Percentiles rank a stretch among this genome's conserved stretches.
Evolutionary conservation across 2,113 vertebrate species (phyloP).

Genomic region (Sinocyclocheilus anshuiensis): DNA sequence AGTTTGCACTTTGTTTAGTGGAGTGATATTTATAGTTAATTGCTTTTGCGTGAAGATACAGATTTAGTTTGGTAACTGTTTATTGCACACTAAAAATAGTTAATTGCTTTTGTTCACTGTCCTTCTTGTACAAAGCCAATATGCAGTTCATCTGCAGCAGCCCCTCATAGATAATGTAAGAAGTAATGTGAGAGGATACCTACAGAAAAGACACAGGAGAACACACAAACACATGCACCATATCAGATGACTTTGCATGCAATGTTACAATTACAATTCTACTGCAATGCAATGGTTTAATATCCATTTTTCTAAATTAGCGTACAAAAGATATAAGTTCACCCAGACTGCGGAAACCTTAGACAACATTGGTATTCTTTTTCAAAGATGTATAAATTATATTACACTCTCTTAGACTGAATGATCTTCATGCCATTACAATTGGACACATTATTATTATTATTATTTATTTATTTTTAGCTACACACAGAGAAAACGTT

Average conservation of each 20-base stretch:
- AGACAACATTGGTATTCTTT: neutral
- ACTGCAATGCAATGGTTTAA: neutral
- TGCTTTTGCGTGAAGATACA: neutral
- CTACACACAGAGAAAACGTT: neutral
- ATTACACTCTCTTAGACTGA: neutral
- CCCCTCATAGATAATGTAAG: slow-evolving; percentile 71
- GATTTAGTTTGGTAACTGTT: neutral
- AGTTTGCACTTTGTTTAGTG: neutral
- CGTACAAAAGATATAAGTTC: neutral
- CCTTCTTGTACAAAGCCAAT: neutral
- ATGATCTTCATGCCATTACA: too few species aligned
- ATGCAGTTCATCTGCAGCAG: slow-evolving; percentile 46
- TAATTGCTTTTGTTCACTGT: neutral
- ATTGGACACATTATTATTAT: too few species aligned
- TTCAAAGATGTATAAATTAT: neutral
- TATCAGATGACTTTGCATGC: slow-evolving; percentile 30
- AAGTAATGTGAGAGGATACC: slow-evolving; percentile 62
- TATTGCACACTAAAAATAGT: neutral
- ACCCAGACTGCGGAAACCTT: neutral
- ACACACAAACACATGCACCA: slow-evolving; percentile 10
- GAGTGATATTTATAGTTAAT: neutral
- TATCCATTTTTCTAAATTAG: neutral
- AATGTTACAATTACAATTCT: neutral
- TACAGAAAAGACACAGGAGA: slow-evolving; percentile 33
- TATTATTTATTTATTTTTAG: neutral